These are phyloP conservation scores for Tolmerus cingulatus DNA, from an alignment of 2,888 invertebrate genomes.

Conservation along the genomic window DNA sequence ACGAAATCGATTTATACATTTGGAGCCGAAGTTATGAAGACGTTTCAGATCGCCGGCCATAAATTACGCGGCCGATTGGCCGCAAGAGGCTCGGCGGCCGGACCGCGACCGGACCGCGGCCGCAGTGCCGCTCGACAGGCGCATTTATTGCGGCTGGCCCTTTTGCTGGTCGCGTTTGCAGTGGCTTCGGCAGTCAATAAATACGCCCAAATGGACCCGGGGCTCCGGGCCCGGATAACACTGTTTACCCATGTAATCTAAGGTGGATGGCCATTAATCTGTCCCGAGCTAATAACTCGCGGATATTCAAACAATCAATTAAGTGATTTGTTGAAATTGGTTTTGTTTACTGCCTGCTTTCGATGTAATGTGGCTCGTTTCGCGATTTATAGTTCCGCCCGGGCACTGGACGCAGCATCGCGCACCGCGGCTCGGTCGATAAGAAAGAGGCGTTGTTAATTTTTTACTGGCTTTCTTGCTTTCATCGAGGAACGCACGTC, in stretches of 20 bases:
- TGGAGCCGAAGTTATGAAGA: conserved; percentile 47
- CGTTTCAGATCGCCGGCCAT: conserved; percentile 44
- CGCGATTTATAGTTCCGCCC: conserved; percentile 38
- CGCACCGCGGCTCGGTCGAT: background rate
- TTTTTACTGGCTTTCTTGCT: background rate
- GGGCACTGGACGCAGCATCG: background rate
- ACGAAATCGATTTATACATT: conserved; percentile 49
- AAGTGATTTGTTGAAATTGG: conserved; percentile 49
- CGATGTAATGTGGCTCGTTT: conserved; percentile 29
- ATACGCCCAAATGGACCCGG: conserved; percentile 44
- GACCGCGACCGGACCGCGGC: background rate
- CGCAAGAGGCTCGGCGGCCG: background rate
- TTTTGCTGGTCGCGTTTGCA: background rate
- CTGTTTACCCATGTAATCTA: conserved; percentile 42
- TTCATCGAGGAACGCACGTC: background rate
- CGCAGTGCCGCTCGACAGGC: background rate
- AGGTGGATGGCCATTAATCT: conserved; percentile 41
- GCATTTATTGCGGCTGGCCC: background rate
- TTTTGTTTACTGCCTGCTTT: conserved; percentile 44
- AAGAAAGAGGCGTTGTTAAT: background rate
- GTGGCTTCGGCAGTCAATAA: conserved; percentile 48
- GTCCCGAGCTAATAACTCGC: conserved; percentile 45
- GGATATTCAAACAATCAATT: conserved; percentile 49
- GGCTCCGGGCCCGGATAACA: conserved; percentile 9
- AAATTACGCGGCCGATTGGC: conserved; percentile 45